phyloP scores from a whole-genome alignment of 2,888 invertebrate genomes.

The Pinctada fucata region DNA sequence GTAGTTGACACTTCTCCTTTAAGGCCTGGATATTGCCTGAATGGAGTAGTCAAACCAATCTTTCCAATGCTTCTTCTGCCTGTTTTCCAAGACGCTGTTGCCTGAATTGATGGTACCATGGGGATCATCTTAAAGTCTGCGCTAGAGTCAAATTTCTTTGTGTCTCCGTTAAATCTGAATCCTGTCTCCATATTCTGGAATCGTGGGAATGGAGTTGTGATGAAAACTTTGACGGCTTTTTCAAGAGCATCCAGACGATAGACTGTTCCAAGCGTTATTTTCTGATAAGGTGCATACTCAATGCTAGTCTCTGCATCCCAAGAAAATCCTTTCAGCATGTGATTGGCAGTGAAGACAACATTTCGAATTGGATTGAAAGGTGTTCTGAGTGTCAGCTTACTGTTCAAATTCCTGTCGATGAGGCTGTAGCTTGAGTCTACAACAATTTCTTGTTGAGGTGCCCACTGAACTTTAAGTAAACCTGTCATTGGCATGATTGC shows the following conservation, averaged over 20 bases:
- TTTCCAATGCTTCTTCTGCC: slow-evolving; percentile 43
- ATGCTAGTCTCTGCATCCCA: slow-evolving; percentile 51
- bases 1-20: slow-evolving; percentile 43
- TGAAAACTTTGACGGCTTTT: slow-evolving; percentile 47
- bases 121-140: slow-evolving; percentile 49
- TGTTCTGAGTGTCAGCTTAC: slow-evolving; percentile 49
- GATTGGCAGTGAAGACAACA: slow-evolving; percentile 38
- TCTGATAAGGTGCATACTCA: slow-evolving; percentile 53
- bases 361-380: slow-evolving; percentile 47
- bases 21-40: slow-evolving; percentile 48
- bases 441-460: slow-evolving; percentile 42
- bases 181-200: slow-evolving; percentile 47
- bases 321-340: slow-evolving; percentile 50
- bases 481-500: slow-evolving; percentile 50
- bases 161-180: slow-evolving; percentile 44
- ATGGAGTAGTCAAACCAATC: slow-evolving; percentile 54
- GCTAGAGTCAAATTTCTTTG: slow-evolving; percentile 45
- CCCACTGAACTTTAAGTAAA: slow-evolving; percentile 49
- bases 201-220: slow-evolving; percentile 59
- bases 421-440: slow-evolving; percentile 30
- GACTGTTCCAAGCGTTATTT: slow-evolving; percentile 45
- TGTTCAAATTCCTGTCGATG: slow-evolving; percentile 14
- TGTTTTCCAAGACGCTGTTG: slow-evolving; percentile 44
- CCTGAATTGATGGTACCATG: slow-evolving; percentile 43
- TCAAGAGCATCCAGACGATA: slow-evolving; percentile 48